phyloP scores from a whole-genome alignment of 2,797 vertebrate genomes.

The Petrocephalus schoutedeni region DNA sequence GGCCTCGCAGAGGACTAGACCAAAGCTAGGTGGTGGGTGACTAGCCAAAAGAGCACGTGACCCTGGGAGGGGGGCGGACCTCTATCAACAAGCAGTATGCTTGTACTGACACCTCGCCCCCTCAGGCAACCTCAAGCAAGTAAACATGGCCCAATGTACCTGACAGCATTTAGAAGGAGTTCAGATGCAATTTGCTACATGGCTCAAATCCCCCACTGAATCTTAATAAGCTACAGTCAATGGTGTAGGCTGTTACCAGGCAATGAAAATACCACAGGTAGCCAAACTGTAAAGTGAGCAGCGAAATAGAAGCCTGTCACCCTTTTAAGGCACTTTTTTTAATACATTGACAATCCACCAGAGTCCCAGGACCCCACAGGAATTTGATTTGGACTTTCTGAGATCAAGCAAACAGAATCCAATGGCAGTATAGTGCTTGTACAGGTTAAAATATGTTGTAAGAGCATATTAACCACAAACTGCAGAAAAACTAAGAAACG shows the following conservation, averaged over 20 bases:
- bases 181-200: background rate
- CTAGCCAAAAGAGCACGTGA: background rate
- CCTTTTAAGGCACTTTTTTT: background rate
- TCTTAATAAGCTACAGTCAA: background rate
- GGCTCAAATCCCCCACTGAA: background rate
- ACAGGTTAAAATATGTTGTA: slow-evolving; percentile 21
- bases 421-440: background rate
- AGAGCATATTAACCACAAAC: slow-evolving; percentile 9
- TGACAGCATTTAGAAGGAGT: background rate
- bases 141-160: background rate
- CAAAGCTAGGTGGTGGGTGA: background rate
- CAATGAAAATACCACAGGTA: background rate
- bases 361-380: background rate
- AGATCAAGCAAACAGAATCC: background rate
- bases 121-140: background rate
- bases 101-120: background rate
- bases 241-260: background rate
- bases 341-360: background rate
- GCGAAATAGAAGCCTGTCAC: background rate
- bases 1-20: background rate
- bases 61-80: background rate
- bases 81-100: background rate
- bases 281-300: background rate
- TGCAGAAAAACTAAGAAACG: background rate
- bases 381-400: background rate